Evolutionary conservation across 2,797 vertebrate species (phyloP), one percentile per base, ranked within the genome.

Genomic region (Ptychobarbus kaznakovi): DNA sequence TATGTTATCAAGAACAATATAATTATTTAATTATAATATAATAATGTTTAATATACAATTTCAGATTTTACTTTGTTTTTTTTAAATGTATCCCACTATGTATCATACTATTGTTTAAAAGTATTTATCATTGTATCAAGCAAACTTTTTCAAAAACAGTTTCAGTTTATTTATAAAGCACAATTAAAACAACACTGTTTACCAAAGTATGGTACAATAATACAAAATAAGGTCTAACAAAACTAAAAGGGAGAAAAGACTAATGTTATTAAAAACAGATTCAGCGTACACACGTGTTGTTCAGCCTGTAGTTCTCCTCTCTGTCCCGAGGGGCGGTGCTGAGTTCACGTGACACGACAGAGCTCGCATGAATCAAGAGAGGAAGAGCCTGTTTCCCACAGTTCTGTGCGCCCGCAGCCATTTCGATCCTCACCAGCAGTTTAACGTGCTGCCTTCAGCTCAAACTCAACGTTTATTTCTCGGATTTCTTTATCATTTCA

Each of bases 381-480:
- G 35, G 88, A 72, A 49, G 86, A 86, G 35, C 42, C 6, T 2
- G 7, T 51, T 22, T 84, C 70, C 35, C 38, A 73, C 40, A 82
- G 18, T 77, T 32, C 85, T 65, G n/a, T 75, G 68, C 81, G 28
- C 10, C 18, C n/a, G 56, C 72, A 70, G 51, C 61, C 74, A 44
- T 80, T 85, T 80, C 15, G 20, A 25, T 8, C 88, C 72, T 7
- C 6, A 6, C 3, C 66, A 69, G 58, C 61, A n/a, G 74, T 7
- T 42, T 32, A 85, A 80, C 80, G 65, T 73, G 40, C 58, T 42
- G 22, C 80, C n/a, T n/a, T n/a, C n/a, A 42, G 16, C 40, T 28
- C 1, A 53, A 56, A 40, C 22, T 20, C 38, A 38, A 25, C 6
- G 35, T 25, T 32, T 20, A 65, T 28, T 49, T 5, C 6, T 44